Base-by-base conservation (phyloP, 2,888 invertebrate species). In the Nemotelus nigrinus region DNA sequence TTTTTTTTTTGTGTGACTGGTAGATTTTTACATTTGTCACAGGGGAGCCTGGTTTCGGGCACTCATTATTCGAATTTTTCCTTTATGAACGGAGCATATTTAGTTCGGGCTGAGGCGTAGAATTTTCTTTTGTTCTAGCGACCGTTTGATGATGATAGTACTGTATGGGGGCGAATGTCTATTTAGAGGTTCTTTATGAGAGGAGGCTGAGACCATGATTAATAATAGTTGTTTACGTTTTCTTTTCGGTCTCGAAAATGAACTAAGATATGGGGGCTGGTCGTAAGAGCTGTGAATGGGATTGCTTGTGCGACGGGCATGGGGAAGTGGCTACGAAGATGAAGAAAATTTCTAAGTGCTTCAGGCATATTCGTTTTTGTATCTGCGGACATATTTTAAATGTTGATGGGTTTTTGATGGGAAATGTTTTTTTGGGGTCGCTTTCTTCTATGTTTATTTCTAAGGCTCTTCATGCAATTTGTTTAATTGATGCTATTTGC, bases 151-250 rank as follows among this genome's bases (percentile, higher is more conserved):
- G 47, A 7, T 65, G 65, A 65, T n/a, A 43, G 47, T 65, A 65
- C 43, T 63, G 41, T 47, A 47, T 39, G 65, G 65, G 65, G 10
- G 65, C 8, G 10, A 5, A 45, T 63, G 43, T 47, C 65, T 45
- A 45, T 43, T 65, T 47, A 47, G 47, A 65, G 47, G 65, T 39
- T 41, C 25, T 63, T 63, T 25, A 41, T 63, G 63, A 25, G 25
- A 25, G 25, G 63, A 63, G 63, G 25, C 63, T 63, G 63, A 41
- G 47, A 47, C 47, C n/a, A 65, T 65, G 65, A 65, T 65, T 65
- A 65, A 65, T 65, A 65, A 65, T 65, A 47, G 45, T 65, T 65
- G 65, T 65, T 65, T 65, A 65, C 65, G 65, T 65, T 65, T 47
- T n/a, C 65, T 6, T 50, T 44, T 8, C 43, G 47, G 43, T 43